Conservation (phyloP, 2,113 vertebrate genomes). For the Malurus elegans region DNA sequence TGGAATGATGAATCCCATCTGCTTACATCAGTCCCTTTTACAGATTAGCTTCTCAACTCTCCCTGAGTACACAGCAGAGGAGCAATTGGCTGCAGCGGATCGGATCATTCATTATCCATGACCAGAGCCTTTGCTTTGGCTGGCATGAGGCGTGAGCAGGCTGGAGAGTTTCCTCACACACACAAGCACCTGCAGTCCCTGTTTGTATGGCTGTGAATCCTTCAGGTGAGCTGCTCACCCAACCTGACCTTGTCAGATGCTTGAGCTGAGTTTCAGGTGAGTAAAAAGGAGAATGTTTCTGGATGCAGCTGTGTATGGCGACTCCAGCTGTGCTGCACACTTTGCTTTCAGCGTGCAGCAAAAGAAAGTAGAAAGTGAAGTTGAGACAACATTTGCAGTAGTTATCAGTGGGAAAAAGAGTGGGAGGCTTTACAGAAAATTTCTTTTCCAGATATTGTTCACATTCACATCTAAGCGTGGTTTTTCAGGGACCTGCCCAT, state of each 20-base stretch:
- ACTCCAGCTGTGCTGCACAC: background rate
- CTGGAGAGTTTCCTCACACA: background rate
- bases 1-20: background rate
- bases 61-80: accelerated
- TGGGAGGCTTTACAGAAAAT: background rate
- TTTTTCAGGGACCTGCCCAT: background rate
- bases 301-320: accelerated
- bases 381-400: background rate
- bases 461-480: background rate
- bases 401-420: background rate
- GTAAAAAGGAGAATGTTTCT: background rate
- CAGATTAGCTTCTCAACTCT: background rate
- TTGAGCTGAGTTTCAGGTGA: background rate
- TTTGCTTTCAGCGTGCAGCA: background rate
- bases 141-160: background rate
- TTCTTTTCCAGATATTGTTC: background rate
- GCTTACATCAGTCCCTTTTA: background rate
- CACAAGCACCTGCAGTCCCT: accelerated
- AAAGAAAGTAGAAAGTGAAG: background rate
- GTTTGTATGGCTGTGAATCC: background rate
- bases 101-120: background rate
- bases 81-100: background rate
- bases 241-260: background rate
- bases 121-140: background rate
- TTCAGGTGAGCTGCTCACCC: background rate